These are phyloP conservation scores for Tortricodes alternella DNA, from an alignment of 2,888 invertebrate genomes.

Conservation along the genomic window DNA sequence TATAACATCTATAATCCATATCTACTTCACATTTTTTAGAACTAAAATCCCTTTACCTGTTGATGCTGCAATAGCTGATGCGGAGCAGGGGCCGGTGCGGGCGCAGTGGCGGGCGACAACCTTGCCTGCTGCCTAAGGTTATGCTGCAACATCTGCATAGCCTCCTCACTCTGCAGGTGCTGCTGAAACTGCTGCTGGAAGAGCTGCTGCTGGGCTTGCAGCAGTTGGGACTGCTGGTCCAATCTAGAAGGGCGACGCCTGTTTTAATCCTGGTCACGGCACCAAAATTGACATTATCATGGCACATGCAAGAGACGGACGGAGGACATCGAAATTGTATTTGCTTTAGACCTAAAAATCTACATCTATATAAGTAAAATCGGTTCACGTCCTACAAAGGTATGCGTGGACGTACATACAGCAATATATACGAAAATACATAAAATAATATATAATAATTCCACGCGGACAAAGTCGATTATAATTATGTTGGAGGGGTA, in stretches of 20 bases:
- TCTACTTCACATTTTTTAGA: too few relatives aligned
- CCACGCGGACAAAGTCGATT: not conserved
- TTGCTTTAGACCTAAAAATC: too few relatives aligned
- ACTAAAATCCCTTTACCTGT: too few relatives aligned
- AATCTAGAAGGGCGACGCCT: conserved; percentile 47
- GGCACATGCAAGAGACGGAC: too few relatives aligned
- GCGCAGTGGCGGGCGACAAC: conserved; percentile 61
- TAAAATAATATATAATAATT: not conserved
- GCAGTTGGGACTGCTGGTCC: conserved; percentile 71
- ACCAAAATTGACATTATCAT: not conserved
- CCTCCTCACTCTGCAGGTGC: conserved; percentile 74
- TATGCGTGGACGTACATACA: too few relatives aligned
- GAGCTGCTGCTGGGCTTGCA: conserved; percentile 74
- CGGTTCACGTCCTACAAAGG: too few relatives aligned
- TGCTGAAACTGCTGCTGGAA: conserved; percentile 82
- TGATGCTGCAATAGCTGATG: conserved; percentile 63
- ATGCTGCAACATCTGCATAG: conserved; percentile 83
- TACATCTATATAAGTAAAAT: too few relatives aligned
- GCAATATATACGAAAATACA: too few relatives aligned
- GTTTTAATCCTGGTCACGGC: not conserved
- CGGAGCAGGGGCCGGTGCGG: conserved; percentile 55
- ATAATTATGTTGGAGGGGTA: too few relatives aligned
- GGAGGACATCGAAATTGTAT: too few relatives aligned
- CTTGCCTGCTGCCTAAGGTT: conserved; percentile 79
- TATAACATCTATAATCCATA: too few relatives aligned